Base-by-base conservation (phyloP, 2,888 invertebrate species). In the Drosophila greeni region DNA sequence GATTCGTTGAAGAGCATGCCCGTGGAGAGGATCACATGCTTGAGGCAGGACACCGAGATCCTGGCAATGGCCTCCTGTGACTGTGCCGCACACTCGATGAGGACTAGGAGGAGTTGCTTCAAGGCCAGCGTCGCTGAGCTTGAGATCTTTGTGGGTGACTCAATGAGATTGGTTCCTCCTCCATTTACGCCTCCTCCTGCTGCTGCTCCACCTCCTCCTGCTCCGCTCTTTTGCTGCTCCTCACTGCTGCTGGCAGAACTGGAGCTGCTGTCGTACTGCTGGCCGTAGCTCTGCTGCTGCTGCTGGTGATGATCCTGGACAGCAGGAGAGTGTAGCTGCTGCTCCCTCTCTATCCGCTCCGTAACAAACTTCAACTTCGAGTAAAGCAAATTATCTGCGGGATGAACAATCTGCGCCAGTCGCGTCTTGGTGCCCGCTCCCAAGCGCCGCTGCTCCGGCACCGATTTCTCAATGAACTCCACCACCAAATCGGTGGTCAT, bases 401-500 rank as follows among this genome's bases (percentile, higher is more conserved):
- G 88, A 66, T 88, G 87, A 0, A 88, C 83, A 14, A 89, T 86
- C 66, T 87, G 87, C 1, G 89, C 85, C 9, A 88, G 72, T 2
- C 86, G 80, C 4, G 87, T 82, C 66, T 87, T 84, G 6, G 80
- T 76, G 9, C 62, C 57, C 8, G 74, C 75, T 0, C 76, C 76
- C 26, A 86, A 62, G 6, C 83, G 81, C 2, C 84, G 79, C 26
- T 76, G 74, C 29, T 84, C 87, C 8, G 84, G 80, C 53, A 91
- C 90, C 36, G 95, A 91, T 79, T 94, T 92, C 74, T 93, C 93
- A 34, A 97, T 89, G 77, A 95, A 96, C 81, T 96, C 94, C 0
- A 97, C 97, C 34, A 97, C 93, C 31, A 97, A 90, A 85, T 98
- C 97, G 1, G 97, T 96, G 12, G 96, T 95, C 89, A 97, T 92